phyloP scores from a whole-genome alignment of 1,140 invertebrate genomes.

The Magallana ariakensis region DNA sequence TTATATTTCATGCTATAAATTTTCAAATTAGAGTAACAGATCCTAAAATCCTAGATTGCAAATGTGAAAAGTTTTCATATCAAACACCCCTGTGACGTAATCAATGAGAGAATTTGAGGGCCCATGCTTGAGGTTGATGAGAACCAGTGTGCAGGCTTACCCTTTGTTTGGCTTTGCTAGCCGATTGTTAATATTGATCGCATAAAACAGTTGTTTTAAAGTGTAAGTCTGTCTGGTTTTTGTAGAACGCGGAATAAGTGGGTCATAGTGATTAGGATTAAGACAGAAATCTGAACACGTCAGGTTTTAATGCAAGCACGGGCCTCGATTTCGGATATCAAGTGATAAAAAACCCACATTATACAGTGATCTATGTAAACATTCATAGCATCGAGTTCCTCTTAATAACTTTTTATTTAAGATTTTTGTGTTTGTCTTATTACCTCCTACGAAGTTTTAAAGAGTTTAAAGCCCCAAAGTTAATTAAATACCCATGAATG shows the following conservation, averaged over 20 bases:
- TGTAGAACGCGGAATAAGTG: background rate
- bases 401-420: no score
- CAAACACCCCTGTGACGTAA: constrained; percentile 7
- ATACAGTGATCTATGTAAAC: no score
- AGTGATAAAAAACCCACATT: no score
- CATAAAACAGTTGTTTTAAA: background rate
- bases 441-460: no score
- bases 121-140: background rate
- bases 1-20: background rate
- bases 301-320: no score
- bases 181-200: background rate
- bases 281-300: background rate
- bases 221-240: background rate
- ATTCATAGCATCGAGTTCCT: no score
- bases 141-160: background rate
- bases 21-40: background rate
- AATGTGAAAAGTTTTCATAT: background rate
- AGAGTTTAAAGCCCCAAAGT: no score
- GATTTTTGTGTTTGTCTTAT: no score
- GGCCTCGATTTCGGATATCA: no score
- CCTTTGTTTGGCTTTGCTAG: background rate
- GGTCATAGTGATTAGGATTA: background rate
- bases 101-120: background rate
- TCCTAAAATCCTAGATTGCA: background rate
- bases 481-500: no score